Percentiles rank a stretch among this genome's conserved stretches.
Conservation (phyloP, 2,888 invertebrate genomes). For the Cheilosia vernalis region DNA sequence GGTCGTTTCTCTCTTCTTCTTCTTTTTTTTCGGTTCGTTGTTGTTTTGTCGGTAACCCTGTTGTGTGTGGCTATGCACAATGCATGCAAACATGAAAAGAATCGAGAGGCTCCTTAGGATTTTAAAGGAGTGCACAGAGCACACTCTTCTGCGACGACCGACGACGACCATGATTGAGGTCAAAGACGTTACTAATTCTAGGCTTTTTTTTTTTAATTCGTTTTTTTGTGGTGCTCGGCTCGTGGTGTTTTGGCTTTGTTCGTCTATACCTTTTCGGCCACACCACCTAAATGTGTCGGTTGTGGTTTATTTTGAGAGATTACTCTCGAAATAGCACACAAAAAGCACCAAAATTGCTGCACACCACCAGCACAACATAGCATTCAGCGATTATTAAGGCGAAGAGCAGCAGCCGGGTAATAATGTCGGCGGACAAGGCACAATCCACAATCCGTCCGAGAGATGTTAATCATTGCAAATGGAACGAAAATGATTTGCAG, state of each 20-base stretch:
- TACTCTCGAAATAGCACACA: slow-evolving; percentile 57
- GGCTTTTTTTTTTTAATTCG: slow-evolving; percentile 25
- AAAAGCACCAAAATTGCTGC: slow-evolving; percentile 56
- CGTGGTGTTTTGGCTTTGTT: slow-evolving; percentile 48
- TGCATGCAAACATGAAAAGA: slow-evolving; percentile 54
- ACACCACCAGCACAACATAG: slow-evolving; percentile 27
- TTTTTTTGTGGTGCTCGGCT: slow-evolving; percentile 33
- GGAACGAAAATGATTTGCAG: slow-evolving; percentile 71
- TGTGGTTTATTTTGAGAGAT: slow-evolving; percentile 50
- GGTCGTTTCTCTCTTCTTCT: slow-evolving; percentile 11
- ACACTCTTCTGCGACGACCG: slow-evolving; percentile 33
- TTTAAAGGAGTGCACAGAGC: slow-evolving; percentile 20
- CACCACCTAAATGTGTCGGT: slow-evolving; percentile 48
- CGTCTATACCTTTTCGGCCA: slow-evolving; percentile 44
- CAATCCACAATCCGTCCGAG: slow-evolving; percentile 39
- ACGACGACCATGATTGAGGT: slow-evolving; percentile 72
- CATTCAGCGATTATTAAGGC: slow-evolving; percentile 29
- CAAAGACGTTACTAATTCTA: slow-evolving; percentile 75
- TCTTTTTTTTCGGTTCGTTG: slow-evolving; percentile 17
- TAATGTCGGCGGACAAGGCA: slow-evolving; percentile 28
- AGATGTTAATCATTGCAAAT: slow-evolving; percentile 70
- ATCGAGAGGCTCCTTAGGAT: slow-evolving; percentile 33
- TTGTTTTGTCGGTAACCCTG: slow-evolving; percentile 23
- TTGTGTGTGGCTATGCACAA: slow-evolving; percentile 41
- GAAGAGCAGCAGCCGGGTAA: slow-evolving; percentile 5